Percentiles rank a stretch among this genome's conserved stretches.
Evolutionary conservation across 2,113 vertebrate species (phyloP).

Genomic region (Desmodus rotundus): DNA sequence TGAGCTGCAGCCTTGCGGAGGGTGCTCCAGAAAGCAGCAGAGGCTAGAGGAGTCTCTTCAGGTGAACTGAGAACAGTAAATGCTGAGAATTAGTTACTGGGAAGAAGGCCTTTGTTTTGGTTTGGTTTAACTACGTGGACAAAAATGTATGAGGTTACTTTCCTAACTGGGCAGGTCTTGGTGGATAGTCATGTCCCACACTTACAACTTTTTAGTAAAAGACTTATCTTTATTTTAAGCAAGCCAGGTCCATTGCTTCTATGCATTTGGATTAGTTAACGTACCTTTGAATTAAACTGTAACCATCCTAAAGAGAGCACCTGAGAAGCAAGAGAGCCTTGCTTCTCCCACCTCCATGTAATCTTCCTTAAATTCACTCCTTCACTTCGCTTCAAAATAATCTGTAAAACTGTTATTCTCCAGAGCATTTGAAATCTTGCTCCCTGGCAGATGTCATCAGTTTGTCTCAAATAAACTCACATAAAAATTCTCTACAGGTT

Average conservation of each 20-base stretch:
- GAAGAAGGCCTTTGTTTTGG: background rate
- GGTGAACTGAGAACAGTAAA: background rate
- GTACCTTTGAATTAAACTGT: background rate
- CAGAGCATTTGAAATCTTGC: background rate
- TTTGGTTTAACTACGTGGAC: background rate
- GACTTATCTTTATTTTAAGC: background rate
- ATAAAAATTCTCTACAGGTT: background rate
- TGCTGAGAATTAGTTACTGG: background rate
- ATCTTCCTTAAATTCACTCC: background rate
- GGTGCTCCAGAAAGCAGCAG: background rate
- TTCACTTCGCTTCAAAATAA: background rate
- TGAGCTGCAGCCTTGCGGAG: background rate
- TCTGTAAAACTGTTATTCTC: background rate
- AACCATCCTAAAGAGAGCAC: background rate
- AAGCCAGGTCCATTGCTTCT: background rate
- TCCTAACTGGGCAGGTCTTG: background rate
- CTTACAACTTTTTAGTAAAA: background rate
- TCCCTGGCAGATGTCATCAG: background rate
- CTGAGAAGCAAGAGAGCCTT: background rate
- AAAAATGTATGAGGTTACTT: background rate
- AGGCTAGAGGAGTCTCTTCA: background rate
- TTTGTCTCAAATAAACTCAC: background rate
- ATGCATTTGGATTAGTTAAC: background rate
- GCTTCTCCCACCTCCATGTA: background rate
- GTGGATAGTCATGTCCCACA: background rate